Evolutionary conservation across 92 coral and sea anemone genomes (phyloP).

Genomic region (Heteractis magnifica): DNA sequence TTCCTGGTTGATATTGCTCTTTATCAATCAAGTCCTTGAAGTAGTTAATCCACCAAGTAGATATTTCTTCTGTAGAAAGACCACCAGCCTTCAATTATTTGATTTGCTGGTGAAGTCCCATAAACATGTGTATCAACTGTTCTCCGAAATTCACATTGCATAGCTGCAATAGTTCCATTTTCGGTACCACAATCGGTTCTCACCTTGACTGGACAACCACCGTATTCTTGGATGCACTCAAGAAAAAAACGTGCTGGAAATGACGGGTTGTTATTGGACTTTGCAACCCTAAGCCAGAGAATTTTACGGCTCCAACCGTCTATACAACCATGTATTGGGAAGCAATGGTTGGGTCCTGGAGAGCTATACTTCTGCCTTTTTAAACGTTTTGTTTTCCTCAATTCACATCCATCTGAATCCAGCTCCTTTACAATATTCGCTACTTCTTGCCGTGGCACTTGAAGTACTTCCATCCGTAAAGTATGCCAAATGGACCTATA

Average conservation of each 20-base stretch:
- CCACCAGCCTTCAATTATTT: conserved; percentile 55
- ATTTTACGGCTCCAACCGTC: too few species aligned
- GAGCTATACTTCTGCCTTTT: conserved; percentile 31
- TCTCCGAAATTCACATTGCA: conserved; percentile 49
- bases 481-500: conserved; percentile 53
- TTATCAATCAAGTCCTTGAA: neutral
- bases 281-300: conserved; percentile 52
- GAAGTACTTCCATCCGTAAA: conserved; percentile 38
- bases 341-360: conserved; percentile 42
- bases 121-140: conserved; percentile 39
- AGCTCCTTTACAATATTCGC: neutral
- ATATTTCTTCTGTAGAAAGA: conserved; percentile 34
- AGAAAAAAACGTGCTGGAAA: conserved; percentile 52
- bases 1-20: conserved; percentile 29
- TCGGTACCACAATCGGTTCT: conserved; percentile 72
- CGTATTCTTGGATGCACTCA: conserved; percentile 38
- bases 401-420: conserved; percentile 44
- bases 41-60: conserved; percentile 53
- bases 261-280: conserved; percentile 57
- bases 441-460: neutral
- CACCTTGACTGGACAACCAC: conserved; percentile 53
- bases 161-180: conserved; percentile 70
- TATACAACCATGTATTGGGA: conserved; percentile 4
- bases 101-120: conserved; percentile 54
- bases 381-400: conserved; percentile 37